These are phyloP conservation scores for Lepidotrigona ventralis DNA, from an alignment of 1,140 invertebrate genomes.

Conservation along the genomic window DNA sequence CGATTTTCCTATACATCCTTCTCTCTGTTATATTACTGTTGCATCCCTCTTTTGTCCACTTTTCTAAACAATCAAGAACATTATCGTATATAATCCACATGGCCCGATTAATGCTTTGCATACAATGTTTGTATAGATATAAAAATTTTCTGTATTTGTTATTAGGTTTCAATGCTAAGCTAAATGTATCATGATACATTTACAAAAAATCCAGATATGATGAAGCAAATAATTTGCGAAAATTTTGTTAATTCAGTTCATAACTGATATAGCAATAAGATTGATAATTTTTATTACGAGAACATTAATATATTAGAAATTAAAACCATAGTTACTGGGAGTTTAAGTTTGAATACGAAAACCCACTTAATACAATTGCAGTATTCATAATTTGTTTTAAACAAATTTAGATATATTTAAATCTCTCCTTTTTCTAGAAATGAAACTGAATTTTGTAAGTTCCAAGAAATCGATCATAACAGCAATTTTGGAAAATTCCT, in stretches of 20 bases:
- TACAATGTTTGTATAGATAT: slow-evolving; percentile 36
- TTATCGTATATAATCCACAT: slow-evolving; percentile 37
- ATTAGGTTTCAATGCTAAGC: slow-evolving; percentile 15
- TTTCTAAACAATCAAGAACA: slow-evolving; percentile 44
- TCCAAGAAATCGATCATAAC: slow-evolving; percentile 36
- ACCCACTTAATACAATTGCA: slow-evolving; percentile 42
- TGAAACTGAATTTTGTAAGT: slow-evolving; percentile 22
- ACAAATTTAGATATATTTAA: slow-evolving; percentile 33
- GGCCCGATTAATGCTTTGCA: slow-evolving; percentile 42
- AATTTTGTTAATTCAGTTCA: slow-evolving; percentile 47
- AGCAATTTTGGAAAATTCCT: slow-evolving; percentile 32
- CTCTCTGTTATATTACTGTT: slow-evolving; percentile 19
- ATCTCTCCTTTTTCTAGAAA: slow-evolving; percentile 27
- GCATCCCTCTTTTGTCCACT: slow-evolving; percentile 22
- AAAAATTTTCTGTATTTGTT: slow-evolving; percentile 30
- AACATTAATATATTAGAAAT: slow-evolving; percentile 36
- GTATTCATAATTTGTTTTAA: slow-evolving; percentile 49
- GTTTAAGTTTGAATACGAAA: slow-evolving; percentile 31
- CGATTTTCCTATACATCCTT: slow-evolving; percentile 36
- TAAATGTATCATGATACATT: slow-evolving; percentile 20
- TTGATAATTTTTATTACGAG: slow-evolving; percentile 51
- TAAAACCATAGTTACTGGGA: slow-evolving; percentile 11
- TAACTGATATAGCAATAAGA: slow-evolving; percentile 55
- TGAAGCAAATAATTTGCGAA: slow-evolving; percentile 25
- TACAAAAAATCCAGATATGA: slow-evolving; percentile 26